Conservation (phyloP, 2,888 invertebrate species). For the Hoplodrina ambigua region DNA sequence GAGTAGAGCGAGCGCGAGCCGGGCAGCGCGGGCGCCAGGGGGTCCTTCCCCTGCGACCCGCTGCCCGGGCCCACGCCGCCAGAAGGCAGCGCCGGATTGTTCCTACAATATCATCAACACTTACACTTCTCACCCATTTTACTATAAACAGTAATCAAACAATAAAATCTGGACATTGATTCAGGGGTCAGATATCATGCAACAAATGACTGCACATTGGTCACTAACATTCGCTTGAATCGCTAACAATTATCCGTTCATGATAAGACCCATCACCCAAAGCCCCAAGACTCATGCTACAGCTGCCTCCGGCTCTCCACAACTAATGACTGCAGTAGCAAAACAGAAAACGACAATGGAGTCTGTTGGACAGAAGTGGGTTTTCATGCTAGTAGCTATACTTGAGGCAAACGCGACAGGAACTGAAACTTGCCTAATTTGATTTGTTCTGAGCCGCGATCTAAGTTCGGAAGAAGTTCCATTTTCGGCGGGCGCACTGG, state of each 20-base stretch:
- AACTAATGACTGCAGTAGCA: conserved; percentile 49
- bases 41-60: conserved; percentile 86
- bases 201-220: conserved; percentile 41
- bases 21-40: conserved; percentile 83
- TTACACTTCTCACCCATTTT: conserved; percentile 25
- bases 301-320: conserved; percentile 47
- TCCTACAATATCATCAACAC: conserved; percentile 76
- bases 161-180: conserved; percentile 15
- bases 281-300: conserved; percentile 72
- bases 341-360: conserved; percentile 47
- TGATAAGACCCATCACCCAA: conserved; percentile 72
- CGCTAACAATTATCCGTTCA: conserved; percentile 24
- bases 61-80: conserved; percentile 80
- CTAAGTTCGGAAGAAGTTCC: conserved; percentile 86
- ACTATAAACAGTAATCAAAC: not conserved
- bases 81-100: conserved; percentile 82
- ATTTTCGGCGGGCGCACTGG: conserved; percentile 85
- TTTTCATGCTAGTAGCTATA: conserved; percentile 91
- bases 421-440: conserved; percentile 87
- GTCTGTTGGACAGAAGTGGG: conserved; percentile 50
- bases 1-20: conserved; percentile 80
- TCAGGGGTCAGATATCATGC: conserved; percentile 54
- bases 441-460: conserved; percentile 82
- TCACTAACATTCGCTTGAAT: conserved; percentile 24
- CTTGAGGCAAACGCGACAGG: conserved; percentile 92